Evolutionary conservation across 2,888 invertebrate species (phyloP), one percentile per base, ranked within the genome.

Genomic region (Temnothorax unifasciatus): DNA sequence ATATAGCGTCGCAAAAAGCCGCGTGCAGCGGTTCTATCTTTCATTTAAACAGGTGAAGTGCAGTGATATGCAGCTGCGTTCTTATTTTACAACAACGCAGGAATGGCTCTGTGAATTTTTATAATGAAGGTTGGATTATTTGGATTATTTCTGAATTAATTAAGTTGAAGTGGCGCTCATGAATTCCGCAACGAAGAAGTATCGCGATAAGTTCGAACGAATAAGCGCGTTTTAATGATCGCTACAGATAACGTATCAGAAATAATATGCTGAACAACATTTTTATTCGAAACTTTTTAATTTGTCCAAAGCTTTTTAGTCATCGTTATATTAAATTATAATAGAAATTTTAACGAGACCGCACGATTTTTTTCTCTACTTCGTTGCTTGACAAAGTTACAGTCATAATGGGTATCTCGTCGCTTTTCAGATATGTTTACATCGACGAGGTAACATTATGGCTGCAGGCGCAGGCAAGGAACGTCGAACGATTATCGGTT

Each of bases 401-500:
- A 57, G 3, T 47, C 44, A 57, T 59, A 59, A 69, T 29, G 3
- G n/a, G 59, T 69, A 71, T 34, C 66, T 47, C 83, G 66, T 83
- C 81, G 81, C 57, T 77, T 66, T 76, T 82, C 82, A 63, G 50
- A 64, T 34, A 25, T 64, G 66, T 57, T 77, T 63, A 66, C 38
- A 66, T 52, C 41, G 64, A 13, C 59, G 64, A 21, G 64, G 11
- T 47, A 71, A 71, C 54, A 52, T 73, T 76, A 82, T 52, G 63
- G 64, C 59, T 66, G 57, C 81, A 68, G 71, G 69, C 47, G 18
- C 38, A 63, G 47, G 79, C 59, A 63, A 71, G 82, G 77, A 59
- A 69, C 75, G 83, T 59, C 83, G 83, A 75, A 81, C 71, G 85
- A 82, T 86, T 87, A 87, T 87, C 85, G 87, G 77, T 81, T 85